Percentiles rank a stretch among this genome's conserved stretches.
These are phyloP conservation scores for Archips xylosteana DNA, from an alignment of 2,888 invertebrate genomes.

Conservation along the genomic window DNA sequence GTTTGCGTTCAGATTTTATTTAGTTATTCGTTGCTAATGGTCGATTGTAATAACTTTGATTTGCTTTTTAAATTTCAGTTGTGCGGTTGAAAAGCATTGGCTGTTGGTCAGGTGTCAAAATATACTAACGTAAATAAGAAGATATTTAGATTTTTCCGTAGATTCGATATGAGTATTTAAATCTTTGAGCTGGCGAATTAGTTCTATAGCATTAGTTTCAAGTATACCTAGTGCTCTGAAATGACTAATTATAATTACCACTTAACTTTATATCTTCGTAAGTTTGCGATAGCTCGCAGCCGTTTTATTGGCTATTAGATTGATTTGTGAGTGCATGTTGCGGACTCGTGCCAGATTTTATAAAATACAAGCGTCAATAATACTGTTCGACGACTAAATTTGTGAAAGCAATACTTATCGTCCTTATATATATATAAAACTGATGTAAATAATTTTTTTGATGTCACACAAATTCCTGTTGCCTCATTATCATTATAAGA, in stretches of 20 bases:
- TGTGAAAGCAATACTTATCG: background rate
- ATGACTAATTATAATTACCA: conserved; percentile 17
- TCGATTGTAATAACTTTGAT: background rate
- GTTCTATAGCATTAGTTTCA: background rate
- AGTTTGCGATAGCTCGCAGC: background rate
- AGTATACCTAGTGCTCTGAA: background rate
- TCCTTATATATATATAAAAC: background rate
- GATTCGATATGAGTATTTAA: background rate
- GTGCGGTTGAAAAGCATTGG: background rate
- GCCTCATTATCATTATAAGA: background rate
- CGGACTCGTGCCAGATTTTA: conserved; percentile 11
- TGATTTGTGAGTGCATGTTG: conserved; percentile 6
- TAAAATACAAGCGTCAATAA: conserved; percentile 16
- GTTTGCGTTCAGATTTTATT: background rate
- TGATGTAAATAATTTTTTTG: background rate
- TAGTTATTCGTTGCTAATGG: background rate
- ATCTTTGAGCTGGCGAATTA: background rate
- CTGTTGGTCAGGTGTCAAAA: background rate
- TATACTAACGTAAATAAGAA: no score
- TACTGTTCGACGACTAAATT: background rate
- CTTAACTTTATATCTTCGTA: background rate
- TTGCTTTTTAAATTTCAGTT: background rate
- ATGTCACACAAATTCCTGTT: background rate
- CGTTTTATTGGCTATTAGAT: conserved; percentile 10
- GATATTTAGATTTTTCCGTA: no score